Evolutionary conservation across 2,888 invertebrate species (phyloP).

Genomic region (Pelosia muscerda): DNA sequence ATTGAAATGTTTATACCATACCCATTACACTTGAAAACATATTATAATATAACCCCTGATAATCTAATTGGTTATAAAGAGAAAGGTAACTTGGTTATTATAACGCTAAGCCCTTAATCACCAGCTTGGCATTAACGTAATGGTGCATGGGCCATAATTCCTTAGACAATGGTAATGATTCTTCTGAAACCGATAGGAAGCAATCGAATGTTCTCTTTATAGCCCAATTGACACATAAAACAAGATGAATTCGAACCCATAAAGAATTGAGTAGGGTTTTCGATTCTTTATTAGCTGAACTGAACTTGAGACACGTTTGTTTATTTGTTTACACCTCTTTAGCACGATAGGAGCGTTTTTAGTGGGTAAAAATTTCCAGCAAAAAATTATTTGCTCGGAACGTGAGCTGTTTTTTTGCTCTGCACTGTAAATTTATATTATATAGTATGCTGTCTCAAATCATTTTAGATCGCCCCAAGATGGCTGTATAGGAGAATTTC

Average conservation of each 20-base stretch:
- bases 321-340: not conserved
- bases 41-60: not conserved
- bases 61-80: not conserved
- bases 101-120: not conserved
- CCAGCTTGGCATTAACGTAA: not conserved
- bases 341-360: not conserved
- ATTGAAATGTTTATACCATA: too few species aligned
- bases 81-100: not conserved
- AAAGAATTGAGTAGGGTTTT: constrained; percentile 13
- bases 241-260: constrained; percentile 18
- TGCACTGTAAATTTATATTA: too few species aligned
- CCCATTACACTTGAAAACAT: not conserved
- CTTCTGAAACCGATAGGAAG: constrained; percentile 14
- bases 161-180: constrained; percentile 8
- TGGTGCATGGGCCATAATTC: constrained; percentile 1
- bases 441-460: too few species aligned
- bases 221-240: constrained; percentile 24
- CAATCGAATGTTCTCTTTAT: constrained; percentile 18
- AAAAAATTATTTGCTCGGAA: too few species aligned
- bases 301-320: not conserved
- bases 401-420: too few species aligned
- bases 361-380: not conserved
- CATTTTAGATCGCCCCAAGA: too few species aligned
- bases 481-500: too few species aligned
- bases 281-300: constrained; percentile 14